phyloP scores from a whole-genome alignment of 2,113 vertebrate genomes.

The Emydocephalus ijimae region DNA sequence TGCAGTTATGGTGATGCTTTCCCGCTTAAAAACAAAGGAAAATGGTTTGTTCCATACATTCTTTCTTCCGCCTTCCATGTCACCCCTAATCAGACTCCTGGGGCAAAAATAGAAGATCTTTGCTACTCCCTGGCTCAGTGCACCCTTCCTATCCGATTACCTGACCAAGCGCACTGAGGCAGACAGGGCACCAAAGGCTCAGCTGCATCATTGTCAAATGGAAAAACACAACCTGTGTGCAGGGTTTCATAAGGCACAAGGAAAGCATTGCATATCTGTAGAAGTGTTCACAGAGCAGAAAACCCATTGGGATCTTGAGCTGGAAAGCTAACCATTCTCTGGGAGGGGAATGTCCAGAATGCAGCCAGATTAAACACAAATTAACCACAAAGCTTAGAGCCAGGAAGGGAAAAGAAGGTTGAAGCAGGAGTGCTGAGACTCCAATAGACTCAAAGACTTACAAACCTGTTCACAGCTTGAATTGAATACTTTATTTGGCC shows the following conservation, averaged over 20 bases:
- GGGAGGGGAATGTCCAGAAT: neutral
- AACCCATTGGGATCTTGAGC: rapidly evolving
- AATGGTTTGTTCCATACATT: neutral
- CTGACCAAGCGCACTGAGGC: slow-evolving; percentile 46
- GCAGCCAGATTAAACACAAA: neutral
- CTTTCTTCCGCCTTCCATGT: neutral
- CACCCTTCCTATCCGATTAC: slow-evolving; percentile 61
- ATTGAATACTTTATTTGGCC: neutral
- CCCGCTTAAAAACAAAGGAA: neutral
- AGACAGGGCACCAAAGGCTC: slow-evolving; percentile 33
- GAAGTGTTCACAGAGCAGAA: neutral
- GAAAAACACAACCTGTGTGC: neutral
- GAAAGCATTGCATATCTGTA: neutral
- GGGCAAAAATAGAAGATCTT: slow-evolving; percentile 33
- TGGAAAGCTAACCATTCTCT: neutral
- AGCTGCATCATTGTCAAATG: neutral
- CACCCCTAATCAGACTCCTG: slow-evolving; percentile 48
- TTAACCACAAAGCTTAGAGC: neutral
- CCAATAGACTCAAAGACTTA: neutral
- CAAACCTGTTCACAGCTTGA: neutral
- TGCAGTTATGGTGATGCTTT: neutral
- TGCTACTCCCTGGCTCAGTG: neutral
- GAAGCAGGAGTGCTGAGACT: neutral
- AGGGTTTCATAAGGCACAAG: neutral
- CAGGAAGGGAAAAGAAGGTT: too few relatives aligned